Evolutionary conservation across 2,797 vertebrate species (phyloP).

Genomic region (Enteromius unitaeniatus): DNA sequence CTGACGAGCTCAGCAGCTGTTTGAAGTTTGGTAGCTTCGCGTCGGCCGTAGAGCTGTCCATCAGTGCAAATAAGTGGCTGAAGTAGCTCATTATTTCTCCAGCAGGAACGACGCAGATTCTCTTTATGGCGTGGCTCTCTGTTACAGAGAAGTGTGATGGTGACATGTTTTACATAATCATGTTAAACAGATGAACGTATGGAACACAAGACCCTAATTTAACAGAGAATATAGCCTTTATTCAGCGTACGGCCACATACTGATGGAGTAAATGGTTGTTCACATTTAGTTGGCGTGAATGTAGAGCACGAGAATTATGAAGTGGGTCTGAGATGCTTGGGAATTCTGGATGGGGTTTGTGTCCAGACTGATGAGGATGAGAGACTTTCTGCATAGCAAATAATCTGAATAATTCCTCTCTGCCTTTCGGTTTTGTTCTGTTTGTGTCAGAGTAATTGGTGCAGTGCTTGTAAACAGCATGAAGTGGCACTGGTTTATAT

Average conservation of each 20-base stretch:
- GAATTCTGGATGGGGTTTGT: background rate
- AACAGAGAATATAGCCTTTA: background rate
- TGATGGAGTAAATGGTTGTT: background rate
- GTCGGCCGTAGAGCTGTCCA: conserved; percentile 18
- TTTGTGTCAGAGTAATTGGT: background rate
- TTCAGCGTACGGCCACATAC: background rate
- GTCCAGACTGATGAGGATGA: conserved; percentile 12
- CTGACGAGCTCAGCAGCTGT: background rate
- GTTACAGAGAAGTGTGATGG: background rate
- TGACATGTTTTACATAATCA: conserved; percentile 26
- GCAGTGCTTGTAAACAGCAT: background rate
- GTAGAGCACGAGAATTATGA: background rate
- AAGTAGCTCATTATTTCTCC: conserved; percentile 22
- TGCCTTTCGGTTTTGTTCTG: background rate
- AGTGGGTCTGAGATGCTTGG: conserved; percentile 8
- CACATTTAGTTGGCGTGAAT: background rate
- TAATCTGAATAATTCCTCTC: background rate
- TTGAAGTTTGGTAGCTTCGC: conserved; percentile 10
- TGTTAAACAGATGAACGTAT: background rate
- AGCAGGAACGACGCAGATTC: conserved; percentile 7
- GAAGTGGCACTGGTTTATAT: background rate
- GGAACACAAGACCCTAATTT: background rate
- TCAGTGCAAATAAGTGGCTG: conserved; percentile 19
- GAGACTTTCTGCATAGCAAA: background rate
- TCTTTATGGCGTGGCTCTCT: background rate